Percentiles rank a stretch among this genome's conserved stretches.
These are phyloP conservation scores for Boulengeromyrus knoepffleri DNA, from an alignment of 2,113 vertebrate species.

Conservation along the genomic window DNA sequence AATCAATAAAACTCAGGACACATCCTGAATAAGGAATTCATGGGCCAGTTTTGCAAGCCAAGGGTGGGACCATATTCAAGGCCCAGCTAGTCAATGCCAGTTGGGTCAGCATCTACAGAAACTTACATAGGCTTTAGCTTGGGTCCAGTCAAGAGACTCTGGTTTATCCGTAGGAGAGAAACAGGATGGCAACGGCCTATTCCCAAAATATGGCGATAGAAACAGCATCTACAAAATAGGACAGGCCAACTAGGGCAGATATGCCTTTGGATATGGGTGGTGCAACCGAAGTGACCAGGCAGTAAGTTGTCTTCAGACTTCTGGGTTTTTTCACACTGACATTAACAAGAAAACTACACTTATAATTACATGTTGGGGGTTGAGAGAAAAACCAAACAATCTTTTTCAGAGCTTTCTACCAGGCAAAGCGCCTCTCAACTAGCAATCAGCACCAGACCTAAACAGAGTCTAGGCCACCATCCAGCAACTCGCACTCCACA, in stretches of 20 bases:
- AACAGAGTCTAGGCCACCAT: background rate
- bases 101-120: background rate
- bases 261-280: conserved; percentile 33
- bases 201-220: background rate
- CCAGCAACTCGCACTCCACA: background rate
- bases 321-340: conserved; percentile 27
- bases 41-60: background rate
- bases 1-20: background rate
- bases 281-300: conserved; percentile 30
- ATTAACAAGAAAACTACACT: conserved; percentile 33
- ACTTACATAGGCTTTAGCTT: background rate
- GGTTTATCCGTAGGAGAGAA: background rate
- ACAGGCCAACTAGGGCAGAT: background rate
- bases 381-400: conserved; percentile 30
- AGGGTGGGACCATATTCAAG: background rate
- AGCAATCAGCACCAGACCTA: background rate
- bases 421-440: background rate
- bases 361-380: conserved; percentile 24
- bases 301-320: conserved; percentile 29
- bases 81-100: background rate
- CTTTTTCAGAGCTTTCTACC: background rate
- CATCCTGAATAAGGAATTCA: background rate
- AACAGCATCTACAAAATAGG: background rate
- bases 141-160: too few species aligned
- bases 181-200: conserved; percentile 1